Evolutionary conservation across 2,888 invertebrate species (phyloP), one percentile per base, ranked within the genome.

Genomic region (Piscicola geometra): DNA sequence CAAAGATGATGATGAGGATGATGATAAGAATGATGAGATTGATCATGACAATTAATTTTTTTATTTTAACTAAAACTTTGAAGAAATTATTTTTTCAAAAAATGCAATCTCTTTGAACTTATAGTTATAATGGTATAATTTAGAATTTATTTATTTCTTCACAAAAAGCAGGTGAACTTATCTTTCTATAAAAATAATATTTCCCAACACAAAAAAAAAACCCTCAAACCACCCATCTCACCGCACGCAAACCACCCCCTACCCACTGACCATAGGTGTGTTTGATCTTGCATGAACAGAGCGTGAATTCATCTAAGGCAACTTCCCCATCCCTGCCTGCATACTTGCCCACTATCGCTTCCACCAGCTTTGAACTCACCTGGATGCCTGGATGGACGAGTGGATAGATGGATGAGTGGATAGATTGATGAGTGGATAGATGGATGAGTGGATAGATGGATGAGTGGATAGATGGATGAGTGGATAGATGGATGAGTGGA

Each of bases 281-380:
- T 35, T 56, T 73, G 35, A 73, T 73, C 30, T 64, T 73, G 64
- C 73, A 73, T 12, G 73, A 73, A 33, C 73, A 73, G 32, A 73
- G 35, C 21, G 56, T 33, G 30, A 73, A 73, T n/a, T 73, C 73
- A 60, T 56, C 73, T 9, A 21, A 52, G 15, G 73, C 28, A 35
- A 73, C 28, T 25, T 73, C 52, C 35, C 56, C 56, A 28, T 18
- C 18, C n/a, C 64, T 56, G 0, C 73, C 73, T 60, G 56, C 73
- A n/a, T 64, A 73, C 21, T 73, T 73, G 73, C 73, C 52, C 35
- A 73, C 73, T n/a, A 73, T 35, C 5, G 73, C 73, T 25, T 33
- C n/a, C n/a, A 64, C 25, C 21, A 64, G 56, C n/a, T 73, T 52
- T 1, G 18, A 56, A 28, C 60, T 73, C 35, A 60, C n/a, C 36